Evolutionary conservation across 2,888 invertebrate species (phyloP).

Genomic region (Folsomia candida): DNA sequence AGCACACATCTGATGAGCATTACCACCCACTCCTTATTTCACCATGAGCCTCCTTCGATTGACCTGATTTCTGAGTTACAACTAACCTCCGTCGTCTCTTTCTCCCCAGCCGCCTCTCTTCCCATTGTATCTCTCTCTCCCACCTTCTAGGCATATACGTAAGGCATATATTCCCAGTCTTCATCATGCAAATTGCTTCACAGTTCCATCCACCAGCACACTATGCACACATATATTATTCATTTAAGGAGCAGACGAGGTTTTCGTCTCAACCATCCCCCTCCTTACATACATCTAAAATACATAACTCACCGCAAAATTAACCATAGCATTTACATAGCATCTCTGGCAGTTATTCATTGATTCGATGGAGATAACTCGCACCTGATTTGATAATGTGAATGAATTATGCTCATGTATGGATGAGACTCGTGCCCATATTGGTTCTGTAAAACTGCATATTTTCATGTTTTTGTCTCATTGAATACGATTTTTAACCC

Average conservation of each 20-base stretch:
- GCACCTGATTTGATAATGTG: too few species aligned
- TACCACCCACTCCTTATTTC: conserved; percentile 46
- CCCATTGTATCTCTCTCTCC: conserved; percentile 8
- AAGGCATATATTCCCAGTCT: neutral
- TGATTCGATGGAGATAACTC: too few species aligned
- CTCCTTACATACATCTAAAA: too few species aligned
- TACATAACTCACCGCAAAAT: too few species aligned
- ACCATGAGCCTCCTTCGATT: conserved; percentile 47
- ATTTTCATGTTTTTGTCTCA: too few species aligned
- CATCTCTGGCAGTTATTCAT: too few species aligned
- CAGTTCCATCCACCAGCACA: neutral
- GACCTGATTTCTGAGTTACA: conserved; percentile 47
- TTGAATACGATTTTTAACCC: too few species aligned
- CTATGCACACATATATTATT: neutral
- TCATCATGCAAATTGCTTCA: neutral
- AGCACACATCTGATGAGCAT: conserved; percentile 46
- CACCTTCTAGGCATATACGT: neutral
- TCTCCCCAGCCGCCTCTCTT: conserved; percentile 13
- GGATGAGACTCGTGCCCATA: too few species aligned
- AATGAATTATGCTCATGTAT: too few species aligned
- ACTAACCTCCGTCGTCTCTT: conserved; percentile 8
- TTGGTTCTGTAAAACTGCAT: too few species aligned
- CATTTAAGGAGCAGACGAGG: neutral
- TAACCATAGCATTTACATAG: too few species aligned
- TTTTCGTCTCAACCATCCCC: neutral